A percentile compares a stretch with the other conserved stretches of the same genome.
These are phyloP conservation scores for Poecilus cupreus DNA, from an alignment of 2,888 invertebrate species.

Conservation along the genomic window DNA sequence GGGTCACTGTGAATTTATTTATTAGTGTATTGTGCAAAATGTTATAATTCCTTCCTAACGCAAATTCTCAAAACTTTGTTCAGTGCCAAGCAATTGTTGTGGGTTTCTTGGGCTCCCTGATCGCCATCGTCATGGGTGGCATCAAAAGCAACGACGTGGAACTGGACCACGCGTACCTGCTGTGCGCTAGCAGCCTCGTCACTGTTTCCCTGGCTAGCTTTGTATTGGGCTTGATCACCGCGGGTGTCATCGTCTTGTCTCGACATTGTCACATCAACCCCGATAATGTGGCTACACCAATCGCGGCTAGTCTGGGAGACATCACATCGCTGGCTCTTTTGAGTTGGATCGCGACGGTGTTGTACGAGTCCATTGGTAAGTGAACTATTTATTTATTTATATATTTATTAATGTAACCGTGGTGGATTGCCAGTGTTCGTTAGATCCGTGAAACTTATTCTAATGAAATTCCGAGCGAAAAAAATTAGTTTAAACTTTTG, in stretches of 20 bases:
- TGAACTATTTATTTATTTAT: too few species aligned
- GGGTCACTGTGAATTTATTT: too few species aligned
- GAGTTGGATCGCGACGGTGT: slow-evolving; percentile 76
- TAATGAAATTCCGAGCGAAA: too few species aligned
- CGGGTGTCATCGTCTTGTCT: slow-evolving; percentile 82
- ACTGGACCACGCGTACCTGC: slow-evolving; percentile 80
- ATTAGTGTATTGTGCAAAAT: too few species aligned
- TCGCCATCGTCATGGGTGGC: slow-evolving; percentile 81
- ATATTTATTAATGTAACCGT: too few species aligned
- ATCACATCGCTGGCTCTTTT: slow-evolving; percentile 81
- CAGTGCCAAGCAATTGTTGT: slow-evolving; percentile 84
- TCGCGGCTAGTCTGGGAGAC: slow-evolving; percentile 88
- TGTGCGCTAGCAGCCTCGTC: slow-evolving; percentile 84
- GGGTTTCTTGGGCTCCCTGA: slow-evolving; percentile 82
- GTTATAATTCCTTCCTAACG: too few species aligned
- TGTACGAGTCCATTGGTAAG: slow-evolving; percentile 77
- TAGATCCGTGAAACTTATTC: too few species aligned
- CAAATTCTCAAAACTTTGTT: slow-evolving; percentile 25
- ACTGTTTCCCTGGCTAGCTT: slow-evolving; percentile 87
- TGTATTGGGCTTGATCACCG: slow-evolving; percentile 82
- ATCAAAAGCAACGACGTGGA: slow-evolving; percentile 79
- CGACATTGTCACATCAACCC: slow-evolving; percentile 83
- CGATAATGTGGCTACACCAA: slow-evolving; percentile 87
- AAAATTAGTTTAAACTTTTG: too few species aligned
- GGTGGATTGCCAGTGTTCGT: too few species aligned